Percentiles rank a stretch among this genome's conserved stretches.
phyloP scores from a whole-genome alignment of 2,797 vertebrate genomes.

The Odontamblyopus lacepedii region DNA sequence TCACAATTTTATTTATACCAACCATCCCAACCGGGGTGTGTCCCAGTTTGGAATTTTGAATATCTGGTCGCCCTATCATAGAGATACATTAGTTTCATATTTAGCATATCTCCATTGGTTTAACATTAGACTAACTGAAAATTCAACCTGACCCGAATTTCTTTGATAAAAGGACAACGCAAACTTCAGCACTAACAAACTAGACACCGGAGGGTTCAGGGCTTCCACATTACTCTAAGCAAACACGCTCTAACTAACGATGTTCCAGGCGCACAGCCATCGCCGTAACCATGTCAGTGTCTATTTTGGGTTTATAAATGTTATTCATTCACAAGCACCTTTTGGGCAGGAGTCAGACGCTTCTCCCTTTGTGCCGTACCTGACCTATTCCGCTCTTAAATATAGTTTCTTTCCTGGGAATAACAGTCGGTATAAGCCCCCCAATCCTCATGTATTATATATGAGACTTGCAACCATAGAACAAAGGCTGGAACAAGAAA shows the following conservation, averaged over 20 bases:
- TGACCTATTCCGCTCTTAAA: slow-evolving; percentile 71
- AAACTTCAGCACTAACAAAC: slow-evolving; percentile 24
- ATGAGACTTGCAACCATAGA: slow-evolving; percentile 76
- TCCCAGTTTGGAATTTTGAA: too few relatives aligned
- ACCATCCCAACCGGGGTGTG: too few relatives aligned
- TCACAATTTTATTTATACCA: too few relatives aligned
- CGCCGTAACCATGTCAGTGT: slow-evolving; percentile 30
- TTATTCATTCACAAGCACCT: slow-evolving; percentile 57
- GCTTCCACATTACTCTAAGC: slow-evolving; percentile 24
- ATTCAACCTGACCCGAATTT: background rate
- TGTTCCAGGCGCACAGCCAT: slow-evolving; percentile 25
- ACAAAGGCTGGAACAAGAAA: slow-evolving; percentile 69
- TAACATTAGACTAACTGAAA: too few relatives aligned
- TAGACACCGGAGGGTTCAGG: slow-evolving; percentile 27
- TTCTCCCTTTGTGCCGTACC: slow-evolving; percentile 48
- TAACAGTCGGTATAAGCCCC: slow-evolving; percentile 67
- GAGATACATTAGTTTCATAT: too few relatives aligned
- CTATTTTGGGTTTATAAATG: slow-evolving; percentile 57
- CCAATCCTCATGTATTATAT: slow-evolving; percentile 76
- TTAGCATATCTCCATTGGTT: too few relatives aligned
- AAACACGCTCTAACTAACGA: slow-evolving; percentile 10
- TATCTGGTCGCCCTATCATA: too few relatives aligned
- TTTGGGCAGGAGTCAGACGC: slow-evolving; percentile 53
- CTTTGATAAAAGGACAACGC: slow-evolving; percentile 1
- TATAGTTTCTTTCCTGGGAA: slow-evolving; percentile 68